These are phyloP conservation scores for Okamejei kenojei DNA, from an alignment of 2,797 vertebrate genomes.

Conservation along the genomic window DNA sequence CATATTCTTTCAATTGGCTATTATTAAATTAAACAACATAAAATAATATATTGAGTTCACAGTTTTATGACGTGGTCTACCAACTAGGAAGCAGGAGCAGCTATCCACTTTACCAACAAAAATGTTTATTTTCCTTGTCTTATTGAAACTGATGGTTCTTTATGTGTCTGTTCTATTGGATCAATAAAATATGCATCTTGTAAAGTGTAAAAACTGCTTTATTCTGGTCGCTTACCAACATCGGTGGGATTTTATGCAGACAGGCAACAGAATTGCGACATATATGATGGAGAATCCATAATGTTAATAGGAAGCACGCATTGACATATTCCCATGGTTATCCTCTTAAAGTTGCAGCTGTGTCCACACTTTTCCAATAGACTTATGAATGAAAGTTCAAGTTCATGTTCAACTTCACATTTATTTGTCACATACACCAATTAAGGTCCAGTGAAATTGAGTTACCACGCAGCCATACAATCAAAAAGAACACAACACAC, in stretches of 20 bases:
- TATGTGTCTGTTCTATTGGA: slow-evolving; percentile 17
- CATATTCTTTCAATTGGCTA: slow-evolving; percentile 8
- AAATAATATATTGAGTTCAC: neutral
- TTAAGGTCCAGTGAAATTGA: too few relatives aligned
- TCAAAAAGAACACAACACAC: too few relatives aligned
- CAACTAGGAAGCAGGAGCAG: neutral
- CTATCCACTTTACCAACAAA: neutral
- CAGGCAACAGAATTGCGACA: neutral
- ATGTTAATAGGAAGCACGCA: neutral
- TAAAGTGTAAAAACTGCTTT: neutral
- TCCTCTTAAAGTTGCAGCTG: neutral
- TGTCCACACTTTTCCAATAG: neutral
- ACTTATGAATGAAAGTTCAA: neutral
- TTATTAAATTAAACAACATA: neutral
- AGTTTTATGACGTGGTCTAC: neutral
- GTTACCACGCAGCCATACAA: too few relatives aligned
- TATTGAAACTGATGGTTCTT: slow-evolving; percentile 8
- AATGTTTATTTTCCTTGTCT: neutral
- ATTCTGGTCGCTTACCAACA: neutral
- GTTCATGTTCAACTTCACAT: too few relatives aligned
- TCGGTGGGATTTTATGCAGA: neutral
- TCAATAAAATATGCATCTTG: slow-evolving; percentile 26
- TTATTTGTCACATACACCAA: too few relatives aligned
- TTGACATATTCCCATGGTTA: neutral
- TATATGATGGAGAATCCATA: neutral